These are phyloP conservation scores for Crotalus helleri DNA, from an alignment of 2,113 vertebrate species.

Conservation along the genomic window DNA sequence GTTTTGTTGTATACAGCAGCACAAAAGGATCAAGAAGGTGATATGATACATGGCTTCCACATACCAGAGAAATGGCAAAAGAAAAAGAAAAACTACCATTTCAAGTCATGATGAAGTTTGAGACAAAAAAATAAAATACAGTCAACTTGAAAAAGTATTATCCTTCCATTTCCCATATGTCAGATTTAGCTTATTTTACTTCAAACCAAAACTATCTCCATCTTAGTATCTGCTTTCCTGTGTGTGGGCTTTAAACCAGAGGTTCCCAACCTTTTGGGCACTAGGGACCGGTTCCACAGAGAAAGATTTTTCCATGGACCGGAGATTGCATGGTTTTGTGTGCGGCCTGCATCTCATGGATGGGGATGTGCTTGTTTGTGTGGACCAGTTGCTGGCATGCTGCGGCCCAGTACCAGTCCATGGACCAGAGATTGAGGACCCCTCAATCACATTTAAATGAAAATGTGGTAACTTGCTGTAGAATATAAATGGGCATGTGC, in stretches of 20 bases:
- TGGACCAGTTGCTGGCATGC: no score
- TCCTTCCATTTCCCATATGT: not conserved
- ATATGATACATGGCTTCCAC: not conserved
- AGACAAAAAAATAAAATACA: not conserved
- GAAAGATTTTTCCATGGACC: no score
- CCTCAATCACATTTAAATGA: not conserved
- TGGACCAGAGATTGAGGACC: no score
- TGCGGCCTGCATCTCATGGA: no score
- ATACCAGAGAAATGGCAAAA: not conserved
- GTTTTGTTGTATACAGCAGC: not conserved
- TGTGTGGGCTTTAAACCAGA: not conserved
- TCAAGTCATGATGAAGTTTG: not conserved
- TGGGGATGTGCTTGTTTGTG: no score
- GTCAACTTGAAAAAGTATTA: not conserved
- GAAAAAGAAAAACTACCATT: not conserved
- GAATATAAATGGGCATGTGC: not conserved
- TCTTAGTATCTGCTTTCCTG: not conserved
- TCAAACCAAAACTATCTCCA: not conserved
- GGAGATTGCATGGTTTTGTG: no score
- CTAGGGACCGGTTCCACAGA: no score
- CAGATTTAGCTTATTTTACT: not conserved
- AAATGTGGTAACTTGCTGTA: not conserved
- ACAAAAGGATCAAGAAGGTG: not conserved
- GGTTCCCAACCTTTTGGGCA: no score
- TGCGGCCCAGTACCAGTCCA: no score